These are phyloP conservation scores for Pemphigus obesinymphae DNA, from an alignment of 1,140 invertebrate genomes.

Conservation along the genomic window DNA sequence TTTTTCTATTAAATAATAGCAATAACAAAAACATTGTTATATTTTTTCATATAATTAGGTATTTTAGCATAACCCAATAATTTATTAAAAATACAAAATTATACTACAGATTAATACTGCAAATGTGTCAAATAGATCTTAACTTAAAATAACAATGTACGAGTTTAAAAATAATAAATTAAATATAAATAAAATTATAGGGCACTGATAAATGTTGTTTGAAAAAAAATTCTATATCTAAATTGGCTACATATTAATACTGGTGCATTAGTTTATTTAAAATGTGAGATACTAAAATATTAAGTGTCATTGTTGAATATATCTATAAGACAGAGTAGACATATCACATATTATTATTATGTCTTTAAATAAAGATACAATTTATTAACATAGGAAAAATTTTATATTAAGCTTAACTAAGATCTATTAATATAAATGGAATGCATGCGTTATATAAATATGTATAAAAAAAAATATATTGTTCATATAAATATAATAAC, in stretches of 20 bases:
- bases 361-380: background rate
- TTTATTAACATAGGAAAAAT: background rate
- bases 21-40: background rate
- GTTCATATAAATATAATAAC: constrained; percentile 39
- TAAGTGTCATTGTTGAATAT: constrained; percentile 9
- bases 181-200: background rate
- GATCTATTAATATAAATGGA: constrained; percentile 18
- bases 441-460: constrained; percentile 22
- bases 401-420: background rate
- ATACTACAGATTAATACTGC: constrained; percentile 16
- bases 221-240: constrained; percentile 9
- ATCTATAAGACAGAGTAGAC: background rate
- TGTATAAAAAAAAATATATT: constrained; percentile 1
- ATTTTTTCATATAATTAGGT: background rate
- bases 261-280: background rate
- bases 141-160: constrained; percentile 20
- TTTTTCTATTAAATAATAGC: background rate
- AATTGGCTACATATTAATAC: background rate
- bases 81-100: constrained; percentile 17
- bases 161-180: constrained; percentile 7
- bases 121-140: constrained; percentile 6
- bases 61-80: background rate
- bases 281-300: constrained; percentile 17
- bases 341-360: background rate
- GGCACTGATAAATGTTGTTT: background rate